Evolutionary conservation across 2,888 invertebrate genomes (phyloP).

Genomic region (Parthenolecanium corni): DNA sequence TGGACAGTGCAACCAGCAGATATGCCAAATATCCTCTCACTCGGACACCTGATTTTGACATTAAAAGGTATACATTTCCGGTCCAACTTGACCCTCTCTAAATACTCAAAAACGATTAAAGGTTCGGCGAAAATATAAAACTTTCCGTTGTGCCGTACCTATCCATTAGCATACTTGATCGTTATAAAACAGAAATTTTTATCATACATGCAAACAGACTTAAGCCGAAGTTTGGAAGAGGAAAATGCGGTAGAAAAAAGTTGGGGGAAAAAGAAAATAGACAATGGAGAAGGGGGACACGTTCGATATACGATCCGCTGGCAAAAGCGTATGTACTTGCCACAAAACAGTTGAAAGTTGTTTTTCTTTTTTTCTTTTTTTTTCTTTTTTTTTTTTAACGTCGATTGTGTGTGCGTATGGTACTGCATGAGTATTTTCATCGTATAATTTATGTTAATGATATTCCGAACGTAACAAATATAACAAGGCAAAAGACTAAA

Average conservation of each 20-base stretch:
- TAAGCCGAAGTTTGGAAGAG: neutral
- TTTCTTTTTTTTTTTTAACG: neutral
- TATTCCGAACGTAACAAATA: slow-evolving; percentile 27
- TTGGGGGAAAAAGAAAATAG: no score
- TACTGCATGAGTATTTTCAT: slow-evolving; percentile 13
- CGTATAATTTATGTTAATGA: slow-evolving; percentile 26
- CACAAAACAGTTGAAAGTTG: slow-evolving; percentile 25
- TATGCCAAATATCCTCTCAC: no score
- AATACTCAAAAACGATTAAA: no score
- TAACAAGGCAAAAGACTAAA: slow-evolving; percentile 26
- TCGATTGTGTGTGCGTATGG: neutral
- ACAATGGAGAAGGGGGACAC: no score
- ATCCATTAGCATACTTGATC: slow-evolving; percentile 8
- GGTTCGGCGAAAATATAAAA: no score
- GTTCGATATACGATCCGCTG: no score
- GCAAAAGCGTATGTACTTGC: slow-evolving; percentile 13
- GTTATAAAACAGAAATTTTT: slow-evolving; percentile 12
- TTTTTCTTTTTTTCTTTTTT: slow-evolving; percentile 14
- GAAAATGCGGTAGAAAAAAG: neutral
- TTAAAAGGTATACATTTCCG: no score
- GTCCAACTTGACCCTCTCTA: no score
- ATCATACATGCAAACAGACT: slow-evolving; percentile 9
- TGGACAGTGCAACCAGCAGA: no score
- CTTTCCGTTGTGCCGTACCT: no score
- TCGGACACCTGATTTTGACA: no score